A percentile compares a stretch with the other conserved stretches of the same genome.
Evolutionary conservation across 64 coral and sea anemone species (phyloP).

Genomic region (Actinia tenebrosa): DNA sequence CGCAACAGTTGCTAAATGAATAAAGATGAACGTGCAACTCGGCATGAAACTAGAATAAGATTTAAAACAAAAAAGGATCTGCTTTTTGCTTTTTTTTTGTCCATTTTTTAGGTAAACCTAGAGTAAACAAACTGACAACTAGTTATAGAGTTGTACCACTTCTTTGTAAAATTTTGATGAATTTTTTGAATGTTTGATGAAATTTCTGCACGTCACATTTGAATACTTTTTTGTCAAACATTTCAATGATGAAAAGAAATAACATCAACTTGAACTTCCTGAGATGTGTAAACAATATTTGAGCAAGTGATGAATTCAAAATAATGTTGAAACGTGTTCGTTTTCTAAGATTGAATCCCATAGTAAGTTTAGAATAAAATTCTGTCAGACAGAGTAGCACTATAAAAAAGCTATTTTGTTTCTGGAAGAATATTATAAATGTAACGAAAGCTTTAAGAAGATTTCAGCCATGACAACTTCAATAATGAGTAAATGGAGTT

Average conservation of each 20-base stretch:
- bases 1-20: background rate
- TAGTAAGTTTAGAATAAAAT: background rate
- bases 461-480: background rate
- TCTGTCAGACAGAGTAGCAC: background rate
- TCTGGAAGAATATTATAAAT: background rate
- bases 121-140: background rate
- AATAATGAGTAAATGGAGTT: background rate
- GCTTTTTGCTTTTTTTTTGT: too few relatives aligned
- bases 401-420: background rate
- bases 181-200: background rate
- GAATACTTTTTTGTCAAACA: background rate
- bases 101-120: background rate
- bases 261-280: background rate
- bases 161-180: background rate
- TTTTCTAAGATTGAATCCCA: too few relatives aligned
- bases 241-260: background rate
- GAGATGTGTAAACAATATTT: background rate
- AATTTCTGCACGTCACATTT: background rate
- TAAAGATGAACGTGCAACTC: background rate
- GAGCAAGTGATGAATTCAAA: background rate
- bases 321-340: too few relatives aligned
- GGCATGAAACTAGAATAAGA: background rate
- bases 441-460: background rate
- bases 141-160: background rate
- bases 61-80: background rate